Percentiles rank a stretch among this genome's conserved stretches.
Evolutionary conservation across 1,140 invertebrate species (phyloP).

Genomic region (Geopemphigus sp.): DNA sequence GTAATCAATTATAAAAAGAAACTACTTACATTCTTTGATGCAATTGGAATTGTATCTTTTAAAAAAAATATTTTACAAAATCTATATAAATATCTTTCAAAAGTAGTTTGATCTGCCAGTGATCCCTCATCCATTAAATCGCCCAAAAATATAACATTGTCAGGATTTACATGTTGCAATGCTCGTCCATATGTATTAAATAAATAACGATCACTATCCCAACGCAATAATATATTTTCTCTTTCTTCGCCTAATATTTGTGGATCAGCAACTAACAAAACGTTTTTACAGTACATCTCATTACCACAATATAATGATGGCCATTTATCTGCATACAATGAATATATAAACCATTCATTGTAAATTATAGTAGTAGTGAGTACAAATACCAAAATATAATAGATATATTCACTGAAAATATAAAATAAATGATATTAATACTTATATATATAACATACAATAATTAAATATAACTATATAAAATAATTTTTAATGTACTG

Average conservation of each 20-base stretch:
- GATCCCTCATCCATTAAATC: constrained; percentile 92
- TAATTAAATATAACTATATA: no score
- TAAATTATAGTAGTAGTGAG: constrained; percentile 23
- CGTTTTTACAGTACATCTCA: constrained; percentile 52
- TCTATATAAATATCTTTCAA: constrained; percentile 67
- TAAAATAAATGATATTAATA: not conserved
- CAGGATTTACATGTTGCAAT: constrained; percentile 70
- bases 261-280: constrained; percentile 87
- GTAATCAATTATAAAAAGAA: not conserved
- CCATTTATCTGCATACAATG: constrained; percentile 52
- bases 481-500: no score
- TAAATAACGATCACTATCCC: constrained; percentile 85
- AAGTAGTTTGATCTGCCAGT: constrained; percentile 68
- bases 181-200: constrained; percentile 74
- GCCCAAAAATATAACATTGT: constrained; percentile 85
- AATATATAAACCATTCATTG: constrained; percentile 51
- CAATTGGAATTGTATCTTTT: constrained; percentile 53
- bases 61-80: constrained; percentile 67
- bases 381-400: constrained; percentile 22
- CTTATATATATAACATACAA: not conserved
- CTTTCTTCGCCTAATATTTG: constrained; percentile 79
- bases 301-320: constrained; percentile 52
- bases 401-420: constrained; percentile 27
- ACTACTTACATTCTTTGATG: constrained; percentile 32
- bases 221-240: constrained; percentile 65